Percentiles rank a stretch among this genome's conserved stretches.
Evolutionary conservation across 1,140 invertebrate genomes (phyloP).

Genomic region (Cherax destructor): DNA sequence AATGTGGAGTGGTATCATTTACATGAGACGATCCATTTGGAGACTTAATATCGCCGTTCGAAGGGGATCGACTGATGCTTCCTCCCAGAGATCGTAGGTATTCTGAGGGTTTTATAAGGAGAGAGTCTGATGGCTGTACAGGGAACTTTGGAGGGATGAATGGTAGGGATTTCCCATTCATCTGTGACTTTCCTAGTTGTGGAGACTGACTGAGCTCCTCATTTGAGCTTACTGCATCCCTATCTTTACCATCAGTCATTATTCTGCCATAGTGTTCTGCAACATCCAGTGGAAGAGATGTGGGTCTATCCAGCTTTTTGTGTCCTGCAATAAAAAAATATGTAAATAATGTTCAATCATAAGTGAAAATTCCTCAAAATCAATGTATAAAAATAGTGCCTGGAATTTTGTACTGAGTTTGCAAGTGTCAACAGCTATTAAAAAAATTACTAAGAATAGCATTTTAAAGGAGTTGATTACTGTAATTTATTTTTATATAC

Average conservation of each 20-base stretch:
- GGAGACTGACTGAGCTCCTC: constrained; percentile 25
- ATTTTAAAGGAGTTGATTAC: too few relatives aligned
- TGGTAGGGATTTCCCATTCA: constrained; percentile 39
- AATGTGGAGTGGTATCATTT: neutral
- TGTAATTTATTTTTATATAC: too few relatives aligned
- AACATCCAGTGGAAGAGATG: constrained; percentile 70
- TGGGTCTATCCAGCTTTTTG: constrained; percentile 52
- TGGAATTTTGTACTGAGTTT: too few relatives aligned
- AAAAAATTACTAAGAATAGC: too few relatives aligned
- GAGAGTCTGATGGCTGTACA: constrained; percentile 80
- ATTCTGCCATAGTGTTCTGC: constrained; percentile 57
- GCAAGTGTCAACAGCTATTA: too few relatives aligned
- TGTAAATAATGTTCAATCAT: too few relatives aligned
- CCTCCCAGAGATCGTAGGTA: constrained; percentile 88
- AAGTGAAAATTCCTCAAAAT: too few relatives aligned
- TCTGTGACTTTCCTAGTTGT: neutral
- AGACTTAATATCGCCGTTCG: constrained; percentile 5
- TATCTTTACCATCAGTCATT: constrained; percentile 39
- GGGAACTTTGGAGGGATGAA: constrained; percentile 93
- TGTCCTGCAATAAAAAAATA: constrained; percentile 19
- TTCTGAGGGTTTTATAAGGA: constrained; percentile 93
- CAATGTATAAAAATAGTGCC: too few relatives aligned
- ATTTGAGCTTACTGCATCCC: neutral
- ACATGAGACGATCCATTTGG: neutral
- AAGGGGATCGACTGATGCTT: neutral